These are phyloP conservation scores for Hermetia illucens DNA, from an alignment of 1,140 invertebrate species.

Conservation along the genomic window DNA sequence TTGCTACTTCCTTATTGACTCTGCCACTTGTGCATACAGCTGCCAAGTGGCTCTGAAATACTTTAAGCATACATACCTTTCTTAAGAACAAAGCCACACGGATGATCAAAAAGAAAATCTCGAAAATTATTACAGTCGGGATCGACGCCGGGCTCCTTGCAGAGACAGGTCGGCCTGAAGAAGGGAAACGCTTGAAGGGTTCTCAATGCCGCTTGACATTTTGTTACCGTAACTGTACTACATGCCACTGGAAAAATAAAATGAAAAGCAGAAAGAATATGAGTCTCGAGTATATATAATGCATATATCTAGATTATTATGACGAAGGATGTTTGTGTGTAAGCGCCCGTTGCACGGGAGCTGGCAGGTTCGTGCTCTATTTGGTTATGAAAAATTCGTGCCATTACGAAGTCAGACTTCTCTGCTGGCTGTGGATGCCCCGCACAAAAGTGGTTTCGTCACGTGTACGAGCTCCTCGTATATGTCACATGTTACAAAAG, in stretches of 20 bases:
- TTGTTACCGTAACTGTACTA: constrained; percentile 79
- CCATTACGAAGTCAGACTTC: too few relatives aligned
- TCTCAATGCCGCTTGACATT: constrained; percentile 75
- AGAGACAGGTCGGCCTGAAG: constrained; percentile 83
- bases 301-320: constrained; percentile 1
- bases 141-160: constrained; percentile 73
- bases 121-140: constrained; percentile 82
- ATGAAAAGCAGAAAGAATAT: constrained; percentile 4
- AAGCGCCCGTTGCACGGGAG: too few relatives aligned
- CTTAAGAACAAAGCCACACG: constrained; percentile 72
- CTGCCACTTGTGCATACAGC: too few relatives aligned
- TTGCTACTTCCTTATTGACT: too few relatives aligned
- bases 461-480: too few relatives aligned
- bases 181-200: constrained; percentile 80
- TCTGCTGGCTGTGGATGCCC: too few relatives aligned
- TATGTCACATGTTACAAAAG: too few relatives aligned
- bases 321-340: too few relatives aligned
- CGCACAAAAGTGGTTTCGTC: too few relatives aligned
- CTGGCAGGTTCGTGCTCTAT: too few relatives aligned
- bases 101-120: constrained; percentile 84
- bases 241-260: constrained; percentile 62
- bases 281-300: neutral
- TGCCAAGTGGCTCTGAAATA: too few relatives aligned
- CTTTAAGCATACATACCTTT: constrained; percentile 50
- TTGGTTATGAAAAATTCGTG: too few relatives aligned